A percentile compares a stretch with the other conserved stretches of the same genome.
phyloP scores from a whole-genome alignment of 2,888 invertebrate genomes.

The Drosophila glabriapex region DNA sequence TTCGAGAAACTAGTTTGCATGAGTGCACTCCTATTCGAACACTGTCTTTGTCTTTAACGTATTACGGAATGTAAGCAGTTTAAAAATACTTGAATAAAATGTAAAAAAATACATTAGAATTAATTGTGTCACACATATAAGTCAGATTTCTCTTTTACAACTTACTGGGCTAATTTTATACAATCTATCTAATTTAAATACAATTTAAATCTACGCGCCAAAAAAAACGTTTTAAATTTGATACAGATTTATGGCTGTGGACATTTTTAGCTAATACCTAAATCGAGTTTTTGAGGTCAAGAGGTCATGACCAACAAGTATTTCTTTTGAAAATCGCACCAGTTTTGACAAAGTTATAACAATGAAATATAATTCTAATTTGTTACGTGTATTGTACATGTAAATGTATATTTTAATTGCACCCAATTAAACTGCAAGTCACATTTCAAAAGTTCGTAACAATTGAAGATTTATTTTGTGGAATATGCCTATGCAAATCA shows the following conservation, averaged over 20 bases:
- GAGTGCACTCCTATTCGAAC: neutral
- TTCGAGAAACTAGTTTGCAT: neutral
- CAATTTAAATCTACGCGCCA: neutral
- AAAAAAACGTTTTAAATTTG: neutral
- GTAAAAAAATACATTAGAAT: neutral
- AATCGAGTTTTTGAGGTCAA: neutral
- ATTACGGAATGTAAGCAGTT: neutral
- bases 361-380: neutral
- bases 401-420: neutral
- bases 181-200: neutral
- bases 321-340: neutral
- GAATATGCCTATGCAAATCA: neutral
- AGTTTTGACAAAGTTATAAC: neutral
- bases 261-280: neutral
- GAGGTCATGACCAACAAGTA: neutral
- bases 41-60: neutral
- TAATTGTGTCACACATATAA: neutral
- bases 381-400: neutral
- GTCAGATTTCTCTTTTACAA: neutral
- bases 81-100: neutral
- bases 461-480: neutral
- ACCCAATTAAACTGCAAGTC: neutral
- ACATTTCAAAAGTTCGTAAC: neutral
- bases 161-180: neutral
- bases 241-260: neutral